A percentile compares a stretch with the other conserved stretches of the same genome.
Evolutionary conservation across 2,888 invertebrate genomes (phyloP).

Genomic region (Leptinotarsa peninsularis): DNA sequence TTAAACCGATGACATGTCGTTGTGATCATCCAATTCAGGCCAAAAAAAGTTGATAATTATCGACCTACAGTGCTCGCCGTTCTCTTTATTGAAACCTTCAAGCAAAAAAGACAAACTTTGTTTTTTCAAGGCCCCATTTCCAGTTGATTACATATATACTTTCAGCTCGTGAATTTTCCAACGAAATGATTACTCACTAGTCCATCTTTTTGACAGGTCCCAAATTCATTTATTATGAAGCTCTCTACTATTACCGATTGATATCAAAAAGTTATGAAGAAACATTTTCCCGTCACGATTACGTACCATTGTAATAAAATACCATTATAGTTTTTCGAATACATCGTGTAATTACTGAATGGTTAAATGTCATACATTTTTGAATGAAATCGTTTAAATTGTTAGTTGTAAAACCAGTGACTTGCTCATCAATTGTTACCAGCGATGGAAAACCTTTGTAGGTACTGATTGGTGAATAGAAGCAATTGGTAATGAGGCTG

Average conservation of each 20-base stretch:
- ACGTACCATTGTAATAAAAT: constrained; percentile 31
- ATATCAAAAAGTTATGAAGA: constrained; percentile 36
- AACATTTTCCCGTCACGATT: constrained; percentile 27
- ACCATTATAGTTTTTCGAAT: constrained; percentile 34
- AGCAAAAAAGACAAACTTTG: neutral
- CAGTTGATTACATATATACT: neutral
- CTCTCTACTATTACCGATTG: constrained; percentile 32
- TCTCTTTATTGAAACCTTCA: neutral
- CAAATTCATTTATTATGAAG: constrained; percentile 41
- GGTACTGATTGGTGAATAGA: neutral
- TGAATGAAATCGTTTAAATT: constrained; percentile 35
- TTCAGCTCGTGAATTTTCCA: neutral
- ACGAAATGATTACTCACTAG: constrained; percentile 29
- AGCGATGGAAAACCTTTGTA: neutral
- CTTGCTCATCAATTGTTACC: neutral
- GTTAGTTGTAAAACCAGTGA: constrained; percentile 30
- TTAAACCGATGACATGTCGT: too few relatives aligned
- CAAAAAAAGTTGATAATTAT: too few relatives aligned
- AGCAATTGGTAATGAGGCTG: neutral
- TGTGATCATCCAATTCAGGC: too few relatives aligned
- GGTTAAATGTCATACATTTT: constrained; percentile 32
- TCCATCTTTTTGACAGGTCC: constrained; percentile 40
- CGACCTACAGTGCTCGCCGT: neutral
- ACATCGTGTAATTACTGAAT: constrained; percentile 28
- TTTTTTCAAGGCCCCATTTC: neutral